A percentile compares a stretch with the other conserved stretches of the same genome.
Conservation (phyloP, 2,113 vertebrate genomes). For the Motacilla alba region DNA sequence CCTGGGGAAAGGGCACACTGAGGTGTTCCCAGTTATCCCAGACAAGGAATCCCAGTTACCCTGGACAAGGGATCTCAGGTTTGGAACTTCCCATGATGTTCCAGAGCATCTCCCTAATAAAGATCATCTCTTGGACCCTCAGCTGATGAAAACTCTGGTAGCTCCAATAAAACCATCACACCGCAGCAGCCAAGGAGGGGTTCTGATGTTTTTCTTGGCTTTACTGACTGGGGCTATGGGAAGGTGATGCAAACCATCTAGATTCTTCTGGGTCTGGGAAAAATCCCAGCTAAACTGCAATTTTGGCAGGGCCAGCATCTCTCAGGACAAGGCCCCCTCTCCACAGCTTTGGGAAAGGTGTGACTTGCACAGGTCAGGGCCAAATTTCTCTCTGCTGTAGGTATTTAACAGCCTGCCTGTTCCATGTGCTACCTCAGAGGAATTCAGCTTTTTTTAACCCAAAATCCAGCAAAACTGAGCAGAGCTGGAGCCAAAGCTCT, state of each 20-base stretch:
- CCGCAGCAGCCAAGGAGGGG: background rate
- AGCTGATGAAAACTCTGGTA: background rate
- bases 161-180: background rate
- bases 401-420: background rate
- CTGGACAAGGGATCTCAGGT: background rate
- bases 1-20: background rate
- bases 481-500: background rate
- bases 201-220: background rate
- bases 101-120: background rate
- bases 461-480: background rate
- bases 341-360: background rate
- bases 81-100: background rate
- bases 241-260: background rate
- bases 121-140: background rate
- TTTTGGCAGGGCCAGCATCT: fast-evolving
- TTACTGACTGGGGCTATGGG: background rate
- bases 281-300: background rate
- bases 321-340: background rate
- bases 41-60: background rate
- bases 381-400: background rate
- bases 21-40: background rate
- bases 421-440: fast-evolving
- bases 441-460: background rate
- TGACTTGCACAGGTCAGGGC: background rate
- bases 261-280: background rate